Conservation (phyloP, 2,113 vertebrate species). For the Barbus barbus region DNA sequence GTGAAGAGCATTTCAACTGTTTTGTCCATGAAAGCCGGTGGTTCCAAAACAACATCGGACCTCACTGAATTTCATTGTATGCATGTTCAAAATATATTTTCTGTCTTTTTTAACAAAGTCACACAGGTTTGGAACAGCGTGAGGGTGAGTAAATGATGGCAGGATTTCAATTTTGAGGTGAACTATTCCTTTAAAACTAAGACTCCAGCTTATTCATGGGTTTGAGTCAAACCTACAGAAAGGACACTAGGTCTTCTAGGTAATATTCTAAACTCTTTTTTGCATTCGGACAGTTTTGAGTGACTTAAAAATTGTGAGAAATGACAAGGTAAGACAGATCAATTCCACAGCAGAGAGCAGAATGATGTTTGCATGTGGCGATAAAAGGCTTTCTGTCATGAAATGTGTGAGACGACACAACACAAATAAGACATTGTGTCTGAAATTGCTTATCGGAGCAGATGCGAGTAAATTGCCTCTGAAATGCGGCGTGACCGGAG, state of each 20-base stretch:
- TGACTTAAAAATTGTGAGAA: constrained; percentile 47
- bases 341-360: constrained; percentile 29
- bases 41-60: no score
- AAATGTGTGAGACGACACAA: background rate
- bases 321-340: constrained; percentile 29
- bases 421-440: no score
- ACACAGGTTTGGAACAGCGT: no score
- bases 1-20: no score
- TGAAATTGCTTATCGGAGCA: constrained; percentile 71
- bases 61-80: no score
- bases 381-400: constrained; percentile 54
- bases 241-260: background rate
- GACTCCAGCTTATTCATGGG: no score
- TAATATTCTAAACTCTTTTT: background rate
- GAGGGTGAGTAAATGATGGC: no score
- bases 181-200: no score
- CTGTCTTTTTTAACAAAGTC: no score
- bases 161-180: no score
- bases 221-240: background rate
- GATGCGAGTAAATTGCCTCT: constrained; percentile 72
- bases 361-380: constrained; percentile 24
- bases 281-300: constrained; percentile 10
- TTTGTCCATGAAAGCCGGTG: no score
- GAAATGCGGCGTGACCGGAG: constrained; percentile 58
- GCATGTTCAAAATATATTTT: no score